Base-by-base conservation (phyloP, 64 coral and sea anemone species). In the Actinia equina region DNA sequence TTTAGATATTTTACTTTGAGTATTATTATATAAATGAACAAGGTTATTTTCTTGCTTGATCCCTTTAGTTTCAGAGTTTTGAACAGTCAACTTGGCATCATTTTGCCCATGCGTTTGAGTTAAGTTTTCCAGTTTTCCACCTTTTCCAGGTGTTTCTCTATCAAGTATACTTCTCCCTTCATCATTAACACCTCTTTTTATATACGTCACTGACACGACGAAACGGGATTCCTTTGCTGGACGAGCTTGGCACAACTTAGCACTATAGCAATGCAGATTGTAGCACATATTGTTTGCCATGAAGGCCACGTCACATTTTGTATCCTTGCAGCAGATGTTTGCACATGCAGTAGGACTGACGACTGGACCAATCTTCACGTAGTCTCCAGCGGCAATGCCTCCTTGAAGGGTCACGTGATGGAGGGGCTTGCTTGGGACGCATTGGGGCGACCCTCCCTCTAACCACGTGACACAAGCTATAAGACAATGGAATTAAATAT, bases 341-440 rank as follows among this genome's bases (percentile, higher is more conserved):
- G 83, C 83, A 63, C 83, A 85, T 59, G 83, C 55, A 7, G 15
- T 26, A 17, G 49, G 10, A 16, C 55, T 85, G 83, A 43, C 37
- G 16, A 85, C 83, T 85, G 15, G 19, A 18, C 83, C 83, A n/a
- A 85, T 42, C 55, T 85, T 85, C 11, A 27, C 45, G 41, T 85
- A 85, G 83, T 85, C 83, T 60, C 83, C 83, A 3, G 83, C 83
- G 52, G 83, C 83, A 42, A 85, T 85, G 41, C 83, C 83, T 52
- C 83, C 83, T 25, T 19, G 22, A 20, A 85, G 55, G 16, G 53
- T 63, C 83, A 85, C 83, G 59, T 85, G 83, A 53, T 85, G 30
- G 43, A 55, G 83, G 30, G 83, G 25, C 18, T 85, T 42, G 30
- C 26, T 62, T 6, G 83, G 59, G 30, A 60, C 16, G 59, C 83